These are phyloP conservation scores for Exocentrus adspersus DNA, from an alignment of 2,888 invertebrate species.

Conservation along the genomic window DNA sequence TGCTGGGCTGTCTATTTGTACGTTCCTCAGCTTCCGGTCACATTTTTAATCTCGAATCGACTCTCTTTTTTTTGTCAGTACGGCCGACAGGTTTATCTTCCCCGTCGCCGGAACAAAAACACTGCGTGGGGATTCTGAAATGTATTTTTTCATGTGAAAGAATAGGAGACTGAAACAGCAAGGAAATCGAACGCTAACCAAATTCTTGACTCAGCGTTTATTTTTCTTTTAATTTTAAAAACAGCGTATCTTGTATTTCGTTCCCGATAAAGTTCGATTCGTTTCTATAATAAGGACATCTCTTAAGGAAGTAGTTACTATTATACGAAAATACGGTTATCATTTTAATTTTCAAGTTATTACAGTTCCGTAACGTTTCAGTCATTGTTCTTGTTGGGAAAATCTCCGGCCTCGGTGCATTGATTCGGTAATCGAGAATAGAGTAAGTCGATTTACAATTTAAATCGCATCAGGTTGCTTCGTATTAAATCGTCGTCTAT, in stretches of 20 bases:
- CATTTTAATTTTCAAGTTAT: conserved; percentile 14
- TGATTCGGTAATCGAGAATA: neutral
- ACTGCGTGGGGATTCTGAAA: too few relatives aligned
- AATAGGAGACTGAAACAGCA: too few relatives aligned
- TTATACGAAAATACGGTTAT: conserved; percentile 13
- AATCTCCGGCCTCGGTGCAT: neutral
- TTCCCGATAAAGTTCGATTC: too few relatives aligned
- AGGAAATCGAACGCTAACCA: too few relatives aligned
- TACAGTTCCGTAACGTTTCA: neutral
- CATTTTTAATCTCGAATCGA: conserved; percentile 3
- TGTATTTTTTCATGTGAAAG: too few relatives aligned
- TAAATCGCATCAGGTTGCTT: neutral
- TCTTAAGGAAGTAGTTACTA: too few relatives aligned
- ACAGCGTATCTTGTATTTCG: too few relatives aligned
- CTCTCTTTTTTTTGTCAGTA: neutral
- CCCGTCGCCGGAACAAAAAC: neutral
- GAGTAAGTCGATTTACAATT: neutral
- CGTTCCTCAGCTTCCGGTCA: neutral
- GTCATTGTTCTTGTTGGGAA: conserved; percentile 3
- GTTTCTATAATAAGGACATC: too few relatives aligned
- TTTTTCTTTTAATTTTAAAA: too few relatives aligned
- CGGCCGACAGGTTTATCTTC: neutral
- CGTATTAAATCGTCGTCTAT: neutral
- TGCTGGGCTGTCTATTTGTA: conserved; percentile 9
- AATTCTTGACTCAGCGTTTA: too few relatives aligned